These are phyloP conservation scores for Grapholita molesta DNA, from an alignment of 1,140 invertebrate genomes.

Conservation along the genomic window DNA sequence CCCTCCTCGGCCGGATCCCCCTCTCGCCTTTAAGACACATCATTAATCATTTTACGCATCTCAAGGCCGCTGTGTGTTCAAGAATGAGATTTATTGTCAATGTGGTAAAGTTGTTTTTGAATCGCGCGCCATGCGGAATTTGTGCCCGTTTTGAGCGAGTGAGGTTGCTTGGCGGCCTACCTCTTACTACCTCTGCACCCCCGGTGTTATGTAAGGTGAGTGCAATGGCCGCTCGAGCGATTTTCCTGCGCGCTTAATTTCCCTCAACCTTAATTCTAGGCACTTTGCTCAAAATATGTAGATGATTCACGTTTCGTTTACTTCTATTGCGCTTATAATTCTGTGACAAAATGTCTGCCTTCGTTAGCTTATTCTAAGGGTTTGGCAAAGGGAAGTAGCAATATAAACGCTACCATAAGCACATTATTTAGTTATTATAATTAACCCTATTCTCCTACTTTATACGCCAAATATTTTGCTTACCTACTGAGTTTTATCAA, in stretches of 20 bases:
- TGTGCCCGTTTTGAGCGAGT: constrained; percentile 26
- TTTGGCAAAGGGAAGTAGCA: background rate
- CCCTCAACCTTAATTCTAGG: constrained; percentile 35
- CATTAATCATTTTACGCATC: constrained; percentile 64
- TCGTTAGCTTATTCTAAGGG: background rate
- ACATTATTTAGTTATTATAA: too few species aligned
- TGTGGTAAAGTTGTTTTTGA: constrained; percentile 40
- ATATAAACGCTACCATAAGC: too few species aligned
- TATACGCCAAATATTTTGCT: too few species aligned
- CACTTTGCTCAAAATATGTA: constrained; percentile 34
- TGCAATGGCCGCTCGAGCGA: constrained; percentile 67
- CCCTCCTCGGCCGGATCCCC: constrained; percentile 42
- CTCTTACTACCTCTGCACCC: constrained; percentile 65
- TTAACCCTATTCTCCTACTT: too few species aligned
- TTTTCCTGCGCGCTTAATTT: constrained; percentile 39
- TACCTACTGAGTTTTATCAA: too few species aligned
- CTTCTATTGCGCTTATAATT: constrained; percentile 24
- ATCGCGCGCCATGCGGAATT: constrained; percentile 29
- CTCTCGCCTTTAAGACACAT: constrained; percentile 44
- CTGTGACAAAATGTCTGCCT: constrained; percentile 20
- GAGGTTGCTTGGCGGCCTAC: constrained; percentile 40
- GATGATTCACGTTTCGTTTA: constrained; percentile 30
- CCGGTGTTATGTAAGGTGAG: constrained; percentile 71
- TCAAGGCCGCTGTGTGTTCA: constrained; percentile 29
- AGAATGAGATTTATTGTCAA: constrained; percentile 46